These are phyloP conservation scores for Monoplex corrugatus DNA, from an alignment of 2,888 invertebrate genomes.

Conservation along the genomic window DNA sequence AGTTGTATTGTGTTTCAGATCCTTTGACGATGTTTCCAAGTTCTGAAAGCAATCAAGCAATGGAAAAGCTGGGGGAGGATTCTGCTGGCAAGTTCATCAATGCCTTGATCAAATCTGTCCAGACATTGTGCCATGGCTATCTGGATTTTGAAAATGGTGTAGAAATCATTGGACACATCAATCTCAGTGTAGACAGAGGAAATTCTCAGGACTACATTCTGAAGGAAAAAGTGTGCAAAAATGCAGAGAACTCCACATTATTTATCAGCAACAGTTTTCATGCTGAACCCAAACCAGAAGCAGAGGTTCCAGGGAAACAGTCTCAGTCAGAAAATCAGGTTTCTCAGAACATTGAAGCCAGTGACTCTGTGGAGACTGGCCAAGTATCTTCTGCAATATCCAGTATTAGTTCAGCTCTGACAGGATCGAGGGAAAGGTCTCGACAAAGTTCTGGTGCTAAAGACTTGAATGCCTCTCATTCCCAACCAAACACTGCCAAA, in stretches of 20 bases:
- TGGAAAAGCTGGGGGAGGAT: constrained; percentile 52
- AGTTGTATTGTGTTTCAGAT: no score
- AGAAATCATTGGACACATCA: constrained; percentile 57
- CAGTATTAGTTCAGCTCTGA: constrained; percentile 56
- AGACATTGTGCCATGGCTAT: constrained; percentile 58
- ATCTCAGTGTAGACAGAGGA: constrained; percentile 56
- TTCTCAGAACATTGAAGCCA: constrained; percentile 34
- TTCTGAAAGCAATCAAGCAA: no score
- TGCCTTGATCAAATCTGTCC: constrained; percentile 56
- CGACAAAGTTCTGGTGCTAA: constrained; percentile 36
- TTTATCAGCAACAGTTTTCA: constrained; percentile 59
- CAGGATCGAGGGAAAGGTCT: constrained; percentile 27
- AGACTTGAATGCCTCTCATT: constrained; percentile 36
- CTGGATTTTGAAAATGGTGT: constrained; percentile 57
- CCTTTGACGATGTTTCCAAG: no score
- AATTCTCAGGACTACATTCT: constrained; percentile 56
- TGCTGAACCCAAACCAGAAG: constrained; percentile 52
- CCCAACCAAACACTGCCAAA: constrained; percentile 42
- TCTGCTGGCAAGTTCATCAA: constrained; percentile 55
- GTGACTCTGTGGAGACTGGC: constrained; percentile 48
- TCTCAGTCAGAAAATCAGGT: constrained; percentile 20
- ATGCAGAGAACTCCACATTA: constrained; percentile 56
- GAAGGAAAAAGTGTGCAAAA: constrained; percentile 59
- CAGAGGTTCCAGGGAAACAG: constrained; percentile 44
- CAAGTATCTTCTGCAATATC: constrained; percentile 54